phyloP scores from a whole-genome alignment of 53 echinoderm and acorn worm species.

The Luidia sarsii region DNA sequence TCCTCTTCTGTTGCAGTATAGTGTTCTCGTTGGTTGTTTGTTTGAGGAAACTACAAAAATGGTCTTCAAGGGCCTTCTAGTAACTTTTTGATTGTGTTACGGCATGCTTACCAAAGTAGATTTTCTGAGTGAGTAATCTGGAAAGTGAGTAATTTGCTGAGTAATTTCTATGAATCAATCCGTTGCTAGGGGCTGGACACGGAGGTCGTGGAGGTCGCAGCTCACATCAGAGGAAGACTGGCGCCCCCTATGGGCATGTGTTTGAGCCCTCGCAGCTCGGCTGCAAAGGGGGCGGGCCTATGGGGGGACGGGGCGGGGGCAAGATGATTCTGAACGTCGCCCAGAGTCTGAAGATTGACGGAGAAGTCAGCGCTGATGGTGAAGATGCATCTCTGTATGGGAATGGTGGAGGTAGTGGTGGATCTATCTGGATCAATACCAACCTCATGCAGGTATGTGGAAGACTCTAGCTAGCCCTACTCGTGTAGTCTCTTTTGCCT shows the following conservation, averaged over 20 bases:
- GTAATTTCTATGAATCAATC: too few relatives aligned
- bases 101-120: too few relatives aligned
- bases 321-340: constrained; percentile 59
- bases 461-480: too few relatives aligned
- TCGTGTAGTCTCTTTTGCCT: too few relatives aligned
- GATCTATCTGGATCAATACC: constrained; percentile 78
- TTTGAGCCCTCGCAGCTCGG: constrained; percentile 75
- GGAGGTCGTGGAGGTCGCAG: constrained; percentile 87
- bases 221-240: constrained; percentile 65
- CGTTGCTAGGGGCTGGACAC: constrained; percentile 77
- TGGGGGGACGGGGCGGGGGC: constrained; percentile 75
- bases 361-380: constrained; percentile 85
- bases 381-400: constrained; percentile 45
- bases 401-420: constrained; percentile 87
- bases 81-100: too few relatives aligned
- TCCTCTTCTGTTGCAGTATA: too few relatives aligned
- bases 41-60: too few relatives aligned
- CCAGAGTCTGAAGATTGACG: constrained; percentile 84
- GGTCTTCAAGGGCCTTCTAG: too few relatives aligned
- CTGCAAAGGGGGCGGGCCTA: constrained; percentile 75
- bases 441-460: constrained; percentile 77
- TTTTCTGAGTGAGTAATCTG: too few relatives aligned
- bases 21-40: too few relatives aligned
- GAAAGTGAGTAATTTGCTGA: too few relatives aligned
- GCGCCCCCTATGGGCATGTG: constrained; percentile 74